Evolutionary conservation across 1,140 invertebrate genomes (phyloP).

Genomic region (Monomorium pharaonis): DNA sequence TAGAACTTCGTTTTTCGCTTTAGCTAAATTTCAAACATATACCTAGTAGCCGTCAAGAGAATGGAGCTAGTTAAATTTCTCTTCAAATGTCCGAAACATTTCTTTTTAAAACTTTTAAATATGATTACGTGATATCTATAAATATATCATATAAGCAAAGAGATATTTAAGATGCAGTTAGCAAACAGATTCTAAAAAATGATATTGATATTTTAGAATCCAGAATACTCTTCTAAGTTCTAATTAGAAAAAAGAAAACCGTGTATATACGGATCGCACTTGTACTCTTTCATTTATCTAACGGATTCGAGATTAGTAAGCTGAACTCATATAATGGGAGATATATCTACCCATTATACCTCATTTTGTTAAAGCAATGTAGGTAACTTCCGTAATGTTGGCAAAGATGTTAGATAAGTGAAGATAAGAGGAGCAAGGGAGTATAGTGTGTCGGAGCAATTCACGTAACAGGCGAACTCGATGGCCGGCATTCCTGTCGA

Average conservation of each 20-base stretch:
- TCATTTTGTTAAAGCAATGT: constrained; percentile 25
- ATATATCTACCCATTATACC: neutral
- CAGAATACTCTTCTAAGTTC: neutral
- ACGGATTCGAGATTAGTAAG: neutral
- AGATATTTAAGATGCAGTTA: neutral
- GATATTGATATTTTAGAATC: neutral
- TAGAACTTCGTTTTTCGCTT: too few relatives aligned
- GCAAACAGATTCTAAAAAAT: neutral
- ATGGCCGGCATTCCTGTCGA: constrained; percentile 59
- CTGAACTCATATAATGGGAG: neutral
- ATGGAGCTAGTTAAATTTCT: neutral
- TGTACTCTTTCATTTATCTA: constrained; percentile 17
- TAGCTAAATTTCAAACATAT: too few relatives aligned
- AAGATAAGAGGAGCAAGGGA: constrained; percentile 17
- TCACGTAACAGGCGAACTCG: constrained; percentile 53
- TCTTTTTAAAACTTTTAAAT: neutral
- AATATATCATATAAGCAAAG: neutral
- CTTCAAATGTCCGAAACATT: neutral
- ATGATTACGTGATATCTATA: neutral
- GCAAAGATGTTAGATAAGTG: constrained; percentile 34
- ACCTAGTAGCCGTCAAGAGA: neutral
- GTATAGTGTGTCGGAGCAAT: constrained; percentile 8
- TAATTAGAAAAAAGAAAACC: neutral
- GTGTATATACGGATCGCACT: too few relatives aligned
- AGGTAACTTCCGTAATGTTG: neutral